phyloP scores from a whole-genome alignment of 92 coral and sea anemone genomes.

The Desmophyllum pertusum region DNA sequence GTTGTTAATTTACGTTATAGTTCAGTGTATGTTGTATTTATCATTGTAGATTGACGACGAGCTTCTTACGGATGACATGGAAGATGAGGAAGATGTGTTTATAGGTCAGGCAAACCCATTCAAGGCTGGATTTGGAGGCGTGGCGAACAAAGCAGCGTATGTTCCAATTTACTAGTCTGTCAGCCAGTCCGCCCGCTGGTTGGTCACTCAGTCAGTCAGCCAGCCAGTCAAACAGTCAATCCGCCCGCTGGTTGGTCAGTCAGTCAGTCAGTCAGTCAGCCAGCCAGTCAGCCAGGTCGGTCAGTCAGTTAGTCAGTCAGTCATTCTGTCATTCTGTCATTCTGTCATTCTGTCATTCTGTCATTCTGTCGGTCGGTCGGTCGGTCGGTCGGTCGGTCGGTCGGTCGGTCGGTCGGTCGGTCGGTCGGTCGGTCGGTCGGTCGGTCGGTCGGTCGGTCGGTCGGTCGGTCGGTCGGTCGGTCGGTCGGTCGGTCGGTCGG shows the following conservation, averaged over 20 bases:
- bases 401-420: too few species aligned
- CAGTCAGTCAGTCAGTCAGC: background rate
- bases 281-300: background rate
- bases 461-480: too few species aligned
- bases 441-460: too few species aligned
- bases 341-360: too few species aligned
- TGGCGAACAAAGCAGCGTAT: slow-evolving; percentile 75
- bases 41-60: slow-evolving; percentile 62
- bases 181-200: background rate
- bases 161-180: background rate
- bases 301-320: background rate
- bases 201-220: background rate
- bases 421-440: too few species aligned
- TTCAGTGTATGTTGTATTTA: background rate
- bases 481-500: too few species aligned
- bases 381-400: background rate
- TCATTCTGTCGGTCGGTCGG: too few species aligned
- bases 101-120: slow-evolving; percentile 62
- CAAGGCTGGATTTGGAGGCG: slow-evolving; percentile 65
- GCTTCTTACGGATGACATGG: slow-evolving; percentile 64
- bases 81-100: slow-evolving; percentile 77
- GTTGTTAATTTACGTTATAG: too few species aligned
- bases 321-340: background rate
- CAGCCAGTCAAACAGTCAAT: background rate
- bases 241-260: background rate